Conservation (phyloP, 2,113 vertebrate genomes). For the Capricornis sumatraensis region DNA sequence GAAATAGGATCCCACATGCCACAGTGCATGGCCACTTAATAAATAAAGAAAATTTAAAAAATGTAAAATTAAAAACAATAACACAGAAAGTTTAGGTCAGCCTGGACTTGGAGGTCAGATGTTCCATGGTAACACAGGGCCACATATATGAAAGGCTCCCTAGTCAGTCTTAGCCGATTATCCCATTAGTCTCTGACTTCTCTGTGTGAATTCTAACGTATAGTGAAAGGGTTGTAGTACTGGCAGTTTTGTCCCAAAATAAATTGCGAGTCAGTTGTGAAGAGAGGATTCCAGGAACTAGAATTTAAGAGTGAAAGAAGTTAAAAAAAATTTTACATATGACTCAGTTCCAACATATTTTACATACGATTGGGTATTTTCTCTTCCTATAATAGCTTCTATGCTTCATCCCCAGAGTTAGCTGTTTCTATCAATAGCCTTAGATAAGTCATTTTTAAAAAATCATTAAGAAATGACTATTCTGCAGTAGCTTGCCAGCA, state of each 20-base stretch:
- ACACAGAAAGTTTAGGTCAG: background rate
- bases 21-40: background rate
- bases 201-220: background rate
- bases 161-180: background rate
- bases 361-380: background rate
- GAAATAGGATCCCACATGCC: background rate
- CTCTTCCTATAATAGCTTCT: conserved; percentile 16
- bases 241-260: conserved; percentile 17
- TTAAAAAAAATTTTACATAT: conserved; percentile 16
- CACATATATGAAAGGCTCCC: background rate
- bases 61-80: background rate
- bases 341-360: conserved; percentile 36
- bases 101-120: background rate
- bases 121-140: background rate
- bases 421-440: conserved; percentile 25
- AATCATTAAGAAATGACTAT: background rate
- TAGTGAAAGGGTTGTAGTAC: background rate
- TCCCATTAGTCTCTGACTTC: background rate
- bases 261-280: conserved; percentile 27
- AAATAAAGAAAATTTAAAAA: background rate
- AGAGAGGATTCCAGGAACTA: conserved; percentile 43
- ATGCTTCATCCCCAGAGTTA: background rate
- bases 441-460: conserved; percentile 1
- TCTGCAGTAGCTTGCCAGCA: background rate
- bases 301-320: conserved; percentile 42